phyloP scores from a whole-genome alignment of 2,113 vertebrate species.

The Pangasianodon gigas region DNA sequence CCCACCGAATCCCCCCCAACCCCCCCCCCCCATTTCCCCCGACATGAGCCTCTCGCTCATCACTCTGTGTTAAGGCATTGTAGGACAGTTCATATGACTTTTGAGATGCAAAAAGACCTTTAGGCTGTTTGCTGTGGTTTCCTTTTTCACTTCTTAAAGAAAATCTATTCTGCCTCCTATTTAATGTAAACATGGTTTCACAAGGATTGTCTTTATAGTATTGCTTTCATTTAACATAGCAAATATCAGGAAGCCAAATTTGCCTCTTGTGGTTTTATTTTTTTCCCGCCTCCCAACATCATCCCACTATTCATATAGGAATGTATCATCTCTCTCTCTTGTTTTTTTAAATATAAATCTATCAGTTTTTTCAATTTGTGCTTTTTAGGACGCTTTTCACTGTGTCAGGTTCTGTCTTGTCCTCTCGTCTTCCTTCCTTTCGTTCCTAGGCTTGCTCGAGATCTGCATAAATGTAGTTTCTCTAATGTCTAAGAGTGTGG shows the following conservation, averaged over 20 bases:
- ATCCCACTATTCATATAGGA: conserved; percentile 70
- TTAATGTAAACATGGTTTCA: conserved; percentile 82
- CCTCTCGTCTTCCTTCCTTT: conserved; percentile 42
- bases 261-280: conserved; percentile 66
- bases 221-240: conserved; percentile 81
- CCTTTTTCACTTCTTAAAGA: conserved; percentile 34
- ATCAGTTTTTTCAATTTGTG: conserved; percentile 61
- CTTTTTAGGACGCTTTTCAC: conserved; percentile 60
- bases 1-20: neutral
- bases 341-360: conserved; percentile 45
- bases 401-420: conserved; percentile 8
- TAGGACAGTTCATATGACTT: conserved; percentile 61
- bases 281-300: conserved; percentile 57
- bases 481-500: neutral
- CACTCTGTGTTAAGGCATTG: conserved; percentile 78
- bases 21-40: neutral
- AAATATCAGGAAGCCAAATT: conserved; percentile 85
- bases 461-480: neutral
- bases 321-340: conserved; percentile 73
- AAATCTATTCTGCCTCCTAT: conserved; percentile 63
- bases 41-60: conserved; percentile 36
- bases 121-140: conserved; percentile 36
- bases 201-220: conserved; percentile 80
- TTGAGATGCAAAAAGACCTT: conserved; percentile 49
- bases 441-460: conserved; percentile 47